phyloP scores from a whole-genome alignment of 2,888 invertebrate genomes.

The Agrotis exclamationis region DNA sequence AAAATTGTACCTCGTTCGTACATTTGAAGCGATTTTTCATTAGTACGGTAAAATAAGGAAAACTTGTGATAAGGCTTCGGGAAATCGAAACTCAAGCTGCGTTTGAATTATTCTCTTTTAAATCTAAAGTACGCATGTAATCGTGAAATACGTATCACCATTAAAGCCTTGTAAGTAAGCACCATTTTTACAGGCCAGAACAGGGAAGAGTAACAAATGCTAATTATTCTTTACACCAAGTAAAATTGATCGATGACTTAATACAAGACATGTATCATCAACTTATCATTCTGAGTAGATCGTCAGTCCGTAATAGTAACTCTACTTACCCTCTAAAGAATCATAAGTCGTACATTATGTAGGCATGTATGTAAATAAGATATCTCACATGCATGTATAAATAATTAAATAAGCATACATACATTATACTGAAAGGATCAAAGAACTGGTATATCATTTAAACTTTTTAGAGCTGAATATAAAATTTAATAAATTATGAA shows the following conservation, averaged over 20 bases:
- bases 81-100: no score
- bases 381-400: slow-evolving; percentile 44
- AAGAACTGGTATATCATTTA: slow-evolving; percentile 10
- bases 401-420: slow-evolving; percentile 33
- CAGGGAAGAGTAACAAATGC: not conserved
- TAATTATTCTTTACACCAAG: not conserved
- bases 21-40: no score
- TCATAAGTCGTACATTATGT: slow-evolving; percentile 52
- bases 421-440: slow-evolving; percentile 27
- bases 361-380: slow-evolving; percentile 57
- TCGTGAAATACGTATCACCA: no score
- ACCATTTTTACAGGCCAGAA: no score
- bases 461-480: not conserved
- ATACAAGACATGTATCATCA: slow-evolving; percentile 42
- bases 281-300: slow-evolving; percentile 41
- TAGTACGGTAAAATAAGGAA: no score
- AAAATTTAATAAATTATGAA: not conserved
- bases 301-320: slow-evolving; percentile 54
- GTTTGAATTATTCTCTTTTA: not conserved
- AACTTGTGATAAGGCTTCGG: no score
- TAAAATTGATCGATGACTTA: slow-evolving; percentile 53
- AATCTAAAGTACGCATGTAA: no score
- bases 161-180: no score
- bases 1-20: no score
- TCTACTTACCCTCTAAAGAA: slow-evolving; percentile 58